Evolutionary conservation across 2,113 vertebrate species (phyloP), one percentile per base, ranked within the genome.

Genomic region (Equus przewalskii): DNA sequence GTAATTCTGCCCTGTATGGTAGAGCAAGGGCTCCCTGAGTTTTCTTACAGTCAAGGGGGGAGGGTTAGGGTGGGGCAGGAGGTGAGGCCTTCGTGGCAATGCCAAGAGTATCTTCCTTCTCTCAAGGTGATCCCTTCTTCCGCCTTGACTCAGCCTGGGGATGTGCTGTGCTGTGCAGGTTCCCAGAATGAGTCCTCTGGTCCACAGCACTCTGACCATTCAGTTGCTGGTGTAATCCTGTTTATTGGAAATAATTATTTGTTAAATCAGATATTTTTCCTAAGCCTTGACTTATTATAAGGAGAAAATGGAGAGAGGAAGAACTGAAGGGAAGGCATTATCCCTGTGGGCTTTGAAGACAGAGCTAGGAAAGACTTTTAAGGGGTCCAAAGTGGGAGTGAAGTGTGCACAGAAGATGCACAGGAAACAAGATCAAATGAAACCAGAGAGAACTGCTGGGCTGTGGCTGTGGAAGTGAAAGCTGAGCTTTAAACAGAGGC

Each of bases 91-190:
- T 24, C 24, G 21, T 10, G 13, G 41, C 0, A 0, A 4, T 44
- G 28, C 30, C n/a, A 2, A 44, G 67, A 44, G 60, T 3, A 12
- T 33, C 78, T 62, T 70, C 44, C 60, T 72, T 13, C 22, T 75
- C 51, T n/a, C 7, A 4, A 5, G n/a, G 30, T 9, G n/a, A 51
- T 44, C 7, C 21, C 6, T 22, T 30, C 24, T 64, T n/a, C 49
- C 36, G 10, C 60, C 6, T n/a, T 54, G 24, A 56, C 51, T 76
- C 65, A 33, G 30, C 49, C 36, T n/a, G 58, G 76, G 19, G 19
- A 2, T 10, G 49, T 64, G 58, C 22, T 14, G 3, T 46, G n/a
- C n/a, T 3, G 5, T 7, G 9, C 6, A 1, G 3, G 13, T 41
- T 16, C 21, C 58, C 0, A 0, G 58, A 60, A 15, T 1, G 14